These are phyloP conservation scores for Muntiacus muntjak DNA, from an alignment of 2,113 vertebrate species.

Conservation along the genomic window DNA sequence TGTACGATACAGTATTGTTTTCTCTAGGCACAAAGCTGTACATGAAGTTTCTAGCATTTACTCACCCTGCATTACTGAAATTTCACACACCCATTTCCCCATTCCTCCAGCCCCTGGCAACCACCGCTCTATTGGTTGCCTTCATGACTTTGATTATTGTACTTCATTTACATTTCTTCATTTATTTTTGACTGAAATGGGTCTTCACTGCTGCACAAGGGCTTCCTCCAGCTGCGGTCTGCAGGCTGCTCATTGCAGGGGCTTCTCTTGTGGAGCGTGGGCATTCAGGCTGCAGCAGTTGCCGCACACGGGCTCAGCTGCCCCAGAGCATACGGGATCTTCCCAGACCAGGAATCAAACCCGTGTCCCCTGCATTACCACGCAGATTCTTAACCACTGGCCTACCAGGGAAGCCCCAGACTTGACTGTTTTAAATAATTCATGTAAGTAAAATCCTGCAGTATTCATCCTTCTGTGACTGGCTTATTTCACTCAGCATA, in stretches of 20 bases:
- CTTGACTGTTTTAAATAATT: background rate
- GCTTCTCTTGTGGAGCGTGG: background rate
- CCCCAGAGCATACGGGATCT: background rate
- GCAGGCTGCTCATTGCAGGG: background rate
- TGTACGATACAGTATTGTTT: background rate
- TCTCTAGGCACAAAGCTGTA: background rate
- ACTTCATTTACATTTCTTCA: background rate
- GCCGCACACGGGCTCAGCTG: background rate
- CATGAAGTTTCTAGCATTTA: background rate
- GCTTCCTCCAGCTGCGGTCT: background rate
- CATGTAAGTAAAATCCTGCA: background rate
- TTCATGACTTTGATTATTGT: background rate
- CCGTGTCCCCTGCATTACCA: background rate
- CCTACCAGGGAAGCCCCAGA: background rate
- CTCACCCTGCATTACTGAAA: background rate
- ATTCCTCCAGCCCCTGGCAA: background rate
- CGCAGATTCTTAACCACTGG: background rate
- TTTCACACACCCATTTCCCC: background rate
- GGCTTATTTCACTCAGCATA: background rate
- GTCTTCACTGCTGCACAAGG: background rate
- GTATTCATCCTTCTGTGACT: background rate
- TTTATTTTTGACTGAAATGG: background rate
- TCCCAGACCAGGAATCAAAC: background rate
- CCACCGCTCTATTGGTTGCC: background rate
- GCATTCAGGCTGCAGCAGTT: background rate